Percentiles rank a stretch among this genome's conserved stretches.
These are phyloP conservation scores for Autographa gamma DNA, from an alignment of 2,888 invertebrate genomes.

Conservation along the genomic window DNA sequence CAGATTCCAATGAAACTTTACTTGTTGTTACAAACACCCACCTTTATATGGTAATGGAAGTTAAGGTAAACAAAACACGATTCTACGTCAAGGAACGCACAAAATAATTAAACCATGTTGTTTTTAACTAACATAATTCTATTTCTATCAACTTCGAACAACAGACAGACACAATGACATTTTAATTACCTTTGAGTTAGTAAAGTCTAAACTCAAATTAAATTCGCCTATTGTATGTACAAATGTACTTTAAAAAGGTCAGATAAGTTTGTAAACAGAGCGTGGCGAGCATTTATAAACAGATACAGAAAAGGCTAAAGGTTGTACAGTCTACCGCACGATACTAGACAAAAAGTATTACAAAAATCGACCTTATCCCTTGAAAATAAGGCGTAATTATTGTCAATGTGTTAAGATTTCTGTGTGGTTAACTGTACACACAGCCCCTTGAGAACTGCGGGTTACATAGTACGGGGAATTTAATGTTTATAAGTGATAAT, in stretches of 20 bases:
- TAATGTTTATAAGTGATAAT: slow-evolving; percentile 4
- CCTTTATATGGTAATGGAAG: not conserved
- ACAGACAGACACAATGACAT: slow-evolving; percentile 2
- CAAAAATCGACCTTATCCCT: not conserved
- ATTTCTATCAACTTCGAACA: slow-evolving; percentile 3
- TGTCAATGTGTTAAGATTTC: not conserved
- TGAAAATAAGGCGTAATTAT: not conserved
- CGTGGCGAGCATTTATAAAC: not conserved
- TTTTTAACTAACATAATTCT: slow-evolving; percentile 3
- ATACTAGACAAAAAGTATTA: not conserved
- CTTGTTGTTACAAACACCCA: not conserved
- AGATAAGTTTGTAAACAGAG: not conserved
- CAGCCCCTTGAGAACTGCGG: not conserved
- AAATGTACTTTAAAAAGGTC: not conserved
- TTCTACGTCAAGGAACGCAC: not conserved
- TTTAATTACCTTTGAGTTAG: slow-evolving; percentile 2
- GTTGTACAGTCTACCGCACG: not conserved
- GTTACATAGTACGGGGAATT: not conserved
- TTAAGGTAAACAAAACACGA: not conserved
- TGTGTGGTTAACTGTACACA: not conserved
- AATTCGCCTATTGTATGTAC: not conserved
- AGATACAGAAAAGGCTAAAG: slow-evolving; percentile 1
- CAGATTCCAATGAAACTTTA: too few species aligned
- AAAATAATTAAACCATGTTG: not conserved
- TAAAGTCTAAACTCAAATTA: not conserved